Evolutionary conservation across 2,888 invertebrate species (phyloP), one percentile per base, ranked within the genome.

Genomic region (Synergus gifuensis): DNA sequence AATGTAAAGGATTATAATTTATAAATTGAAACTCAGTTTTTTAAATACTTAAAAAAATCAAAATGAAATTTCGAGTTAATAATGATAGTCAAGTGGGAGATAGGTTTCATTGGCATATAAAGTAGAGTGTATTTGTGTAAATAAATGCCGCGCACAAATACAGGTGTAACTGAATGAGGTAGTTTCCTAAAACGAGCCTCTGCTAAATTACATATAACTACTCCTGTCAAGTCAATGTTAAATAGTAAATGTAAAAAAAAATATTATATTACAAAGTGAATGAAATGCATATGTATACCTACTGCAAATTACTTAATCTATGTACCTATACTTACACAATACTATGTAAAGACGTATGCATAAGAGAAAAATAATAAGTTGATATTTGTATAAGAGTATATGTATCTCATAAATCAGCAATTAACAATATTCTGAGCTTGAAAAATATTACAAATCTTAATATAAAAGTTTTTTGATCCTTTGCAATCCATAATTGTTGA

Each of bases 171-270:
- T 76, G 79, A 85, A 78, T 79, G 77, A 85, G 79, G 79, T 81
- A 83, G 81, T 83, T 80, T 80, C 77, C 80, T 73, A 78, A 87
- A 84, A 73, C 54, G 73, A 73, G 73, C 49, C 54, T 73, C 73
- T 83, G 78, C 85, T 87, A 85, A 85, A 84, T 79, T 82, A 78
- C 81, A 86, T 87, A 85, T 87, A 89, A 89, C 84, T 86, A 89
- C 91, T 91, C 91, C 91, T 91, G 87, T 90, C 88, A 91, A 91
- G 91, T 91, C 91, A 91, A 91, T 91, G 91, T 90, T 87, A 84
- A 88, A 88, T 89, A 89, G 88, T 64, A 36, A 18, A 18, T 42
- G 22, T 60, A 40, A 40, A 60, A 58, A 58, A 58, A 66, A 54
- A 36, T 36, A 36, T 36, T 36, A 36, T 42, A 66, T 40, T 49